These are phyloP conservation scores for Pseudomyrmex pallidus DNA, from an alignment of 1,140 invertebrate genomes.

Conservation along the genomic window DNA sequence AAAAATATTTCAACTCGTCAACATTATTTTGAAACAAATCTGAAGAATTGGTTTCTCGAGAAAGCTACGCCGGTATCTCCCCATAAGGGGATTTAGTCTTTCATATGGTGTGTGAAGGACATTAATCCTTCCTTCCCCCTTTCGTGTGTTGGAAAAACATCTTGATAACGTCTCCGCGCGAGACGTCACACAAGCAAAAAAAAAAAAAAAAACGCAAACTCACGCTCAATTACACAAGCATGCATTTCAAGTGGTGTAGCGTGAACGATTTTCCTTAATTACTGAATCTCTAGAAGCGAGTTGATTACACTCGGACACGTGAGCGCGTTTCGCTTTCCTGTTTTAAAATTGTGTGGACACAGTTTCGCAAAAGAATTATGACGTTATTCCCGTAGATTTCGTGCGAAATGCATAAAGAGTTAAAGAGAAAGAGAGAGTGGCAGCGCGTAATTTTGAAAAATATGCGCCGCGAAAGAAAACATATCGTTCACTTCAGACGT, in stretches of 20 bases:
- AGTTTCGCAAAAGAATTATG: slow-evolving; percentile 35
- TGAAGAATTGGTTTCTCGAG: neutral
- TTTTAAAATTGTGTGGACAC: slow-evolving; percentile 30
- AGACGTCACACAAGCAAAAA: slow-evolving; percentile 25
- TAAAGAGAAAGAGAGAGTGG: neutral
- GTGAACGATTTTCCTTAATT: slow-evolving; percentile 44
- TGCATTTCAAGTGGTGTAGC: slow-evolving; percentile 40
- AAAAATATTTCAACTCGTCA: slow-evolving; percentile 5
- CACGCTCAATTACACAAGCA: slow-evolving; percentile 49
- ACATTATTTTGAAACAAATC: slow-evolving; percentile 4
- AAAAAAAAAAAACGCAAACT: slow-evolving; percentile 19
- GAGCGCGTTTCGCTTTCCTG: slow-evolving; percentile 31
- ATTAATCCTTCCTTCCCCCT: slow-evolving; percentile 39
- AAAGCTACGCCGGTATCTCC: slow-evolving; percentile 25
- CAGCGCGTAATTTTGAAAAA: slow-evolving; percentile 12
- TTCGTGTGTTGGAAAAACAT: slow-evolving; percentile 42
- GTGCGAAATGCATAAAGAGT: slow-evolving; percentile 1
- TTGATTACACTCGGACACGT: slow-evolving; percentile 44
- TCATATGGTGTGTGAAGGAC: slow-evolving; percentile 34
- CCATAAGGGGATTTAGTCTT: neutral
- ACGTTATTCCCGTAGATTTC: slow-evolving; percentile 40
- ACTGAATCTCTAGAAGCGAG: slow-evolving; percentile 44
- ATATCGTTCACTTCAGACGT: slow-evolving; percentile 12
- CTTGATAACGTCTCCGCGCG: slow-evolving; percentile 35
- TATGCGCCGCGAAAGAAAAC: neutral